phyloP scores from a whole-genome alignment of 2,113 vertebrate species.

The Gymnorhina tibicen region DNA sequence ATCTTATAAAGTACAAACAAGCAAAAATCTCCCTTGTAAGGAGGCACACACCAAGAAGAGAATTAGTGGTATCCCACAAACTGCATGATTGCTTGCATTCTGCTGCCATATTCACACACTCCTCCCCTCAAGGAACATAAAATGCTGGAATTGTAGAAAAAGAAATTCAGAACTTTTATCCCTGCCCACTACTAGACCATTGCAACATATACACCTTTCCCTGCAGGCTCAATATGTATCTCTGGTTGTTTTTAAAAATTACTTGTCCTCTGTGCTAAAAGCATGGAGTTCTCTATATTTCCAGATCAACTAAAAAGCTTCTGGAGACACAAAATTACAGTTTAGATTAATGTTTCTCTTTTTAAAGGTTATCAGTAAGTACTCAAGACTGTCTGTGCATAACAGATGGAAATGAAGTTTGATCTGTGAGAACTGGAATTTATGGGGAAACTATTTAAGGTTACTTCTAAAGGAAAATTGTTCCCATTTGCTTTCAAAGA shows the following conservation, averaged over 20 bases:
- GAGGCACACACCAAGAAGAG: neutral
- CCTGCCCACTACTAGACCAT: neutral
- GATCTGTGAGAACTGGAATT: neutral
- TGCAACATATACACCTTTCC: neutral
- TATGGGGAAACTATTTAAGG: neutral
- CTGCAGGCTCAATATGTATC: neutral
- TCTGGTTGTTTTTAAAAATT: neutral
- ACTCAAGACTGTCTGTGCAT: neutral
- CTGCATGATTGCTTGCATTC: neutral
- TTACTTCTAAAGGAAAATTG: neutral
- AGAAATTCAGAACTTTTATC: neutral
- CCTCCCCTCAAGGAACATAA: neutral
- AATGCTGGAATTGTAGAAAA: neutral
- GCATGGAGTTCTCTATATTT: neutral
- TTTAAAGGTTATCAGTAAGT: neutral
- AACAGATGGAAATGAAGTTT: neutral
- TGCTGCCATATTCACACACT: neutral
- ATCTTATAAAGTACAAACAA: neutral
- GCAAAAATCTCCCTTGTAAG: neutral
- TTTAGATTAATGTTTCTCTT: neutral
- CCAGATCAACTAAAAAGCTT: neutral
- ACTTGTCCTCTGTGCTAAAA: neutral
- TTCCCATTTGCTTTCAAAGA: neutral
- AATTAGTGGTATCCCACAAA: slow-evolving; percentile 43
- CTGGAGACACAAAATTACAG: neutral